Conservation (phyloP, 1,140 invertebrate genomes). For the Magallana angulata region DNA sequence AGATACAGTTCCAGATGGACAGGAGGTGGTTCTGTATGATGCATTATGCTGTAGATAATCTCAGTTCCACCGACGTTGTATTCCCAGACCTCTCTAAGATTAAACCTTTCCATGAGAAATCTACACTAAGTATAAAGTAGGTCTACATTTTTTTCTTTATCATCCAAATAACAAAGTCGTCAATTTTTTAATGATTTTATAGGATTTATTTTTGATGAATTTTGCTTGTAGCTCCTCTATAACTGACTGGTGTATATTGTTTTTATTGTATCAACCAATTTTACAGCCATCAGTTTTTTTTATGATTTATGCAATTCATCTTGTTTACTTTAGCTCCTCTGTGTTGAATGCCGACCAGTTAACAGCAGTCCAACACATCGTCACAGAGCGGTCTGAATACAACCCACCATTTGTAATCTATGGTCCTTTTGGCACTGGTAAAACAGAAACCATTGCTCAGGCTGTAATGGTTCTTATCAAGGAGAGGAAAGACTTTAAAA, state of each 20-base stretch:
- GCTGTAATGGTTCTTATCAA: slow-evolving; percentile 84
- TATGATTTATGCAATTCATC: background rate
- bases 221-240: too few relatives aligned
- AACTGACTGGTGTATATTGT: too few relatives aligned
- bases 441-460: slow-evolving; percentile 92
- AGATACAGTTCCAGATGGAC: slow-evolving; percentile 77
- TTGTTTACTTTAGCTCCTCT: slow-evolving; percentile 62
- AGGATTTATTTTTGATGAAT: too few relatives aligned
- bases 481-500: slow-evolving; percentile 84
- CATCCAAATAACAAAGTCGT: too few relatives aligned
- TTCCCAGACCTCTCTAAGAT: slow-evolving; percentile 75
- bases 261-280: background rate
- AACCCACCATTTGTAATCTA: slow-evolving; percentile 89
- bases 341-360: slow-evolving; percentile 74
- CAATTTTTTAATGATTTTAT: too few relatives aligned
- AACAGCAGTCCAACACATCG: slow-evolving; percentile 71
- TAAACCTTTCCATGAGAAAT: slow-evolving; percentile 66
- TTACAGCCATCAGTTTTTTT: background rate
- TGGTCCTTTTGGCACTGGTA: slow-evolving; percentile 93
- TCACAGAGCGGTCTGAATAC: slow-evolving; percentile 67
- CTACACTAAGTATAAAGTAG: slow-evolving; percentile 68
- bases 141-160: slow-evolving; percentile 4
- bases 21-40: slow-evolving; percentile 72
- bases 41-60: slow-evolving; percentile 73
- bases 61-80: slow-evolving; percentile 70